A percentile compares a stretch with the other conserved stretches of the same genome.
Evolutionary conservation across 1,140 invertebrate genomes (phyloP).

Genomic region (Hyphantria cunea): DNA sequence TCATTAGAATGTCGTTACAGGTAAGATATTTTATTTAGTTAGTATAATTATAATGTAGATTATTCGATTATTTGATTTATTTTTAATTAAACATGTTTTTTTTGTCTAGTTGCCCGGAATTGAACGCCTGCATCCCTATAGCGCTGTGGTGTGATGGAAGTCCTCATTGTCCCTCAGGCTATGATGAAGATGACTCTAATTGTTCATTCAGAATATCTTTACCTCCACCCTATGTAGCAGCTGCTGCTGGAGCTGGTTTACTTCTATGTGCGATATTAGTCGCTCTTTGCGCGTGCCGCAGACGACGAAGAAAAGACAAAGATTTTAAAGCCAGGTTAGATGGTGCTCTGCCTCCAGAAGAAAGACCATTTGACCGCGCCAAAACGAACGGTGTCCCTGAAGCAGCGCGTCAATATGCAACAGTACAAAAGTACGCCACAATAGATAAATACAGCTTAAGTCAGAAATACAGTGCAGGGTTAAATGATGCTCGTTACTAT

Average conservation of each 20-base stretch:
- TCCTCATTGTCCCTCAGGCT: conserved; percentile 92
- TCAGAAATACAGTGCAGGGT: conserved; percentile 79
- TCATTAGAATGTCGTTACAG: conserved; percentile 87
- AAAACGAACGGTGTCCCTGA: conserved; percentile 81
- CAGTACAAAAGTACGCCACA: conserved; percentile 79
- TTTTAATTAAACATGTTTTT: conserved; percentile 23
- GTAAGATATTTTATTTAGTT: conserved; percentile 70
- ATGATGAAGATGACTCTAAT: conserved; percentile 90
- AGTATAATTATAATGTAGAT: not conserved
- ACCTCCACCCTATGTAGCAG: conserved; percentile 85
- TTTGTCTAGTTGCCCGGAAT: conserved; percentile 88
- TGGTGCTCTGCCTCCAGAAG: conserved; percentile 73
- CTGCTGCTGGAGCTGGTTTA: conserved; percentile 84
- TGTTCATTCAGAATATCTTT: conserved; percentile 87
- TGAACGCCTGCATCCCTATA: conserved; percentile 93
- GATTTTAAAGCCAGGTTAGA: conserved; percentile 83
- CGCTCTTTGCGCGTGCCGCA: conserved; percentile 72
- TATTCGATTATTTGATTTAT: not conserved
- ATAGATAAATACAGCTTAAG: conserved; percentile 81
- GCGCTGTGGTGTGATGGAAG: conserved; percentile 94
- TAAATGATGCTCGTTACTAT: conserved; percentile 80
- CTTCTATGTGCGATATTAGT: conserved; percentile 85
- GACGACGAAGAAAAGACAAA: conserved; percentile 84
- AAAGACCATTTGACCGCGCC: conserved; percentile 83
- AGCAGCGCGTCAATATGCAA: conserved; percentile 71